A percentile compares a stretch with the other conserved stretches of the same genome.
Evolutionary conservation across 1,140 invertebrate genomes (phyloP).

Genomic region (Lanistes nyassanus): DNA sequence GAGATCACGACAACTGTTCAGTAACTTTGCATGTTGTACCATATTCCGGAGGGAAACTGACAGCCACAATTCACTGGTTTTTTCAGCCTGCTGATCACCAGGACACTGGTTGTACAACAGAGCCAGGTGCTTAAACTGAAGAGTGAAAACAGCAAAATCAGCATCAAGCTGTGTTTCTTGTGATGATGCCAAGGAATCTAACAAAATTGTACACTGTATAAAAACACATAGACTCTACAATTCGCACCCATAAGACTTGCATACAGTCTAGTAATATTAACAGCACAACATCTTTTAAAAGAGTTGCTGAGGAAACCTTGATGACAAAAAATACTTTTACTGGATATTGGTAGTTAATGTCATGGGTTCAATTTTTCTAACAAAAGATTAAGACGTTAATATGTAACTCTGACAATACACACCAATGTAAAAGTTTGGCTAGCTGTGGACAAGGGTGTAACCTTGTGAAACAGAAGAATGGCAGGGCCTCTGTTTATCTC

Average conservation of each 20-base stretch:
- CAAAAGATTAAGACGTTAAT: no score
- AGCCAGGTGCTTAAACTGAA: slow-evolving; percentile 64
- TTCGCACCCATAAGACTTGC: no score
- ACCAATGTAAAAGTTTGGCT: slow-evolving; percentile 59
- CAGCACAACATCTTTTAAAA: no score
- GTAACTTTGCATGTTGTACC: slow-evolving; percentile 9
- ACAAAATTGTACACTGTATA: no score
- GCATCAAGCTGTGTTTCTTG: no score
- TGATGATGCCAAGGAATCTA: no score
- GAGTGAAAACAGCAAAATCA: slow-evolving; percentile 9
- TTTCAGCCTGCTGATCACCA: slow-evolving; percentile 7
- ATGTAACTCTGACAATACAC: slow-evolving; percentile 15
- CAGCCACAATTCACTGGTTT: slow-evolving; percentile 14
- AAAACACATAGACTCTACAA: no score
- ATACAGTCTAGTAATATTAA: no score
- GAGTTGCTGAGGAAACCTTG: no score
- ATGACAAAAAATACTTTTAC: no score
- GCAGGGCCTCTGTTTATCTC: slow-evolving; percentile 55
- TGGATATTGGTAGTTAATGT: no score
- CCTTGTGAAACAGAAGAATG: slow-evolving; percentile 60
- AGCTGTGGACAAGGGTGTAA: slow-evolving; percentile 50
- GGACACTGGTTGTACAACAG: slow-evolving; percentile 60
- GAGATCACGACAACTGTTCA: slow-evolving; percentile 13
- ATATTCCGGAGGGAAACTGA: slow-evolving; percentile 6
- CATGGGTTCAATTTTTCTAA: no score